phyloP scores from a whole-genome alignment of 1,140 invertebrate species.

The Polypedilum pembai region DNA sequence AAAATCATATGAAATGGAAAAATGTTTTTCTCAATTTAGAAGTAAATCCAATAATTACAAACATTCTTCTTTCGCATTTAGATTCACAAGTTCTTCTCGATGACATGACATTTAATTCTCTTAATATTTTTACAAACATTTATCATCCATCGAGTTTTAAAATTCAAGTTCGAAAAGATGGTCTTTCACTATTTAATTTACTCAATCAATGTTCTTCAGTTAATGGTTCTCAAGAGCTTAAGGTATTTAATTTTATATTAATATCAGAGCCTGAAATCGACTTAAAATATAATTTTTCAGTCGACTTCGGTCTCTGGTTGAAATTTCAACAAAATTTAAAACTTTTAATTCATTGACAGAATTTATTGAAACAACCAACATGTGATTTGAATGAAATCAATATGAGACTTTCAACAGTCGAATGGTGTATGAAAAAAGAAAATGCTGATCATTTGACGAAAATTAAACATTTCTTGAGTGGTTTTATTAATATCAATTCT shows the following conservation, averaged over 20 bases:
- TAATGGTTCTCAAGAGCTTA: constrained; percentile 21
- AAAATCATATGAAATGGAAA: constrained; percentile 7
- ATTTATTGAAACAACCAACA: constrained; percentile 25
- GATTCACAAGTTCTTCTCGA: constrained; percentile 28
- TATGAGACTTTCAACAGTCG: constrained; percentile 10
- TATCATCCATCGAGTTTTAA: constrained; percentile 30
- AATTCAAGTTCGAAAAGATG: background rate
- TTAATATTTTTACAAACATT: constrained; percentile 3
- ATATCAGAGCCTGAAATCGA: no score
- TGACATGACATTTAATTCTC: constrained; percentile 21
- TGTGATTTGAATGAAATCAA: background rate
- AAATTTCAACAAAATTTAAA: no score
- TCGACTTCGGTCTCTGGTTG: no score
- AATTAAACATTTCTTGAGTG: background rate
- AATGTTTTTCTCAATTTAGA: background rate
- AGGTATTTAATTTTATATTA: background rate
- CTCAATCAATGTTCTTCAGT: constrained; percentile 23
- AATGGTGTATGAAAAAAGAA: constrained; percentile 28
- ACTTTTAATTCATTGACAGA: background rate
- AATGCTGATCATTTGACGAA: background rate
- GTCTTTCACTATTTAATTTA: constrained; percentile 25
- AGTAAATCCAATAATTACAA: background rate
- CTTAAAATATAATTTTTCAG: no score
- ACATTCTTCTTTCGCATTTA: background rate
- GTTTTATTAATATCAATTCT: background rate